A percentile compares a stretch with the other conserved stretches of the same genome.
Evolutionary conservation across 2,797 vertebrate species (phyloP).

Genomic region (Nyctalus aviator): DNA sequence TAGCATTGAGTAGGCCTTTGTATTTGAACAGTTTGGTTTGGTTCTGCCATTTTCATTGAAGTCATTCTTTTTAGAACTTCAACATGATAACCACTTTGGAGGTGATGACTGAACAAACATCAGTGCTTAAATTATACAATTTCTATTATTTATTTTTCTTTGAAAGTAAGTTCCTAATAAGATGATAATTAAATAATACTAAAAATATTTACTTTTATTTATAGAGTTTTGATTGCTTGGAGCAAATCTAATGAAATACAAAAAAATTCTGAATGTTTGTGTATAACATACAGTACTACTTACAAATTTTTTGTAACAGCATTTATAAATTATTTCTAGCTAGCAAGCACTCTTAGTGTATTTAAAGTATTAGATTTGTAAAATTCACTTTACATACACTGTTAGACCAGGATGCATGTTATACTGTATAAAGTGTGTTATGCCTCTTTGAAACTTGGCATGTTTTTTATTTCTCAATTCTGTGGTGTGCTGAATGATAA

Average conservation of each 20-base stretch:
- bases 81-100: background rate
- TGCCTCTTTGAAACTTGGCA: background rate
- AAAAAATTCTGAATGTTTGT: background rate
- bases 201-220: conserved; percentile 23
- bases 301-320: background rate
- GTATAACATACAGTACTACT: background rate
- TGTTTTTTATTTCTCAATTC: conserved; percentile 6
- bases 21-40: conserved; percentile 48
- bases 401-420: background rate
- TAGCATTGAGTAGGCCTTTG: background rate
- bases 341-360: background rate
- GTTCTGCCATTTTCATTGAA: conserved; percentile 12
- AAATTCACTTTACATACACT: conserved; percentile 25
- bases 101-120: conserved; percentile 18
- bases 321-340: conserved; percentile 50
- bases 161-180: conserved; percentile 37
- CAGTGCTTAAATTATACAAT: background rate
- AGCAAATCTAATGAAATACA: conserved; percentile 31
- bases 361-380: conserved; percentile 57
- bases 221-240: conserved; percentile 49
- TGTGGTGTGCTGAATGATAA: conserved; percentile 48
- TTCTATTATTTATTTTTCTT: conserved; percentile 37
- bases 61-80: background rate
- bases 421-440: background rate
- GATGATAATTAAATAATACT: conserved; percentile 49